Evolutionary conservation across 2,113 vertebrate genomes (phyloP), one percentile per base, ranked within the genome.

Genomic region (Delphinus delphis): DNA sequence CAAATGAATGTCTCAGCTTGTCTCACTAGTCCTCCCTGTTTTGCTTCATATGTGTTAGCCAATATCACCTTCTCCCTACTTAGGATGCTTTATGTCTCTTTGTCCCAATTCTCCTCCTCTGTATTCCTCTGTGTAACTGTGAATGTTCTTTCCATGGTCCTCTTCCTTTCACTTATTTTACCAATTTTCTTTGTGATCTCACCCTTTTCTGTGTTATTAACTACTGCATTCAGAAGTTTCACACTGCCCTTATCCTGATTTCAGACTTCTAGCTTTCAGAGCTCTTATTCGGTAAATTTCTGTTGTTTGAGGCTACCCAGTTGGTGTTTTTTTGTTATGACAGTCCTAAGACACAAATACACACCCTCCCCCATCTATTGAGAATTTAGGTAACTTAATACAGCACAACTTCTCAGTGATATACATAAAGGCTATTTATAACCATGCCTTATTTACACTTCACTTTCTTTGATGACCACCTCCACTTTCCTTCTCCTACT

Each of bases 221-320:
- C 6, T 55, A 58, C 12, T 47, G 25, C 8, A 1, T 11, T 53
- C 6, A 83, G 28, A 58, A 82, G 23, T 8, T 62, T 3, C 20
- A 28, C 7, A 65, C 62, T 71, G 15, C 8, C 2, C 13, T 23
- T 6, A 44, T 9, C 38, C 18, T 53, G 7, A 63, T 12, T 50
- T 50, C 25, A 82, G 38, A 8, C 5, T 15, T 60, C 11, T 0
- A 15, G 18, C 53, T 36, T 77, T n/a, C 4, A 31, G 25, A 86
- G 62, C 12, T 53, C n/a, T 53, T 2, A 87, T 33, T 17, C 11
- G 50, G 25, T 26, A 33, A 3, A 6, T 81, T n/a, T n/a, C 47
- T 53, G 5, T 44, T 36, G 12, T n/a, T 55, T 70, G 53, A 71
- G 9, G 50, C 7, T 7, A 62, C 7, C 11, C 0, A 8, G 0